Base-by-base conservation (phyloP, 2,113 vertebrate genomes). In the Dicentrarchus labrax region DNA sequence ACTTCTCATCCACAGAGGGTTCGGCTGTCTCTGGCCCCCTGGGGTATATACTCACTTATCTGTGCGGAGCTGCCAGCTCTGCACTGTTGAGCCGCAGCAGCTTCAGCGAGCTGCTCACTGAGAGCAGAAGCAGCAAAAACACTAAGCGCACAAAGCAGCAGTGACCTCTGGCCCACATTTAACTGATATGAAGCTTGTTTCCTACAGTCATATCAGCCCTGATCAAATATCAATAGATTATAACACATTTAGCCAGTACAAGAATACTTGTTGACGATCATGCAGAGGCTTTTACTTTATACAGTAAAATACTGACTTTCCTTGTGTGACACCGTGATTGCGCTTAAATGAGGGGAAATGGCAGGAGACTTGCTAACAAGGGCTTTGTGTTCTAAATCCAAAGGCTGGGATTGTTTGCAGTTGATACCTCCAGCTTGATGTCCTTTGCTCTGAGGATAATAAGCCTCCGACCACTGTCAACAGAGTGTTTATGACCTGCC, bases 401-500 rank as follows among this genome's bases (percentile, higher is more conserved):
- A 38, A 57, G 72, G 24, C 84, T 88, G 86, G 73, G 85, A 53
- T 76, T 91, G 90, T 91, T 89, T 87, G 84, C 67, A 70, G 78
- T 86, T 73, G 80, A 82, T 80, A 76, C 83, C 71, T 45, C 65
- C 51, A 61, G 79, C 84, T 83, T 75, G 66, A 30, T 30, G 30
- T 30, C 30, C 30, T 30, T 30, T 30, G 30, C 30, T 2, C 76
- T 85, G 87, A 84, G 87, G 88, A 87, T 87, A 91, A 94, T 89
- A 82, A 89, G 90, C 91, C 88, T 79, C 66, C 12, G 80, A 88
- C 85, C 88, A 89, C 83, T 90, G 93, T 93, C 88, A 90, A 61
- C 87, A 88, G 74, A 93, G 89, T 93, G 93, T 96, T 95, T 95
- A 95, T 87, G 91, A 89, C 87, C 91, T 90, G 94, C 90, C 88